Percentiles rank a stretch among this genome's conserved stretches.
Evolutionary conservation across 2,888 invertebrate genomes (phyloP).

Genomic region (Lymantria monacha): DNA sequence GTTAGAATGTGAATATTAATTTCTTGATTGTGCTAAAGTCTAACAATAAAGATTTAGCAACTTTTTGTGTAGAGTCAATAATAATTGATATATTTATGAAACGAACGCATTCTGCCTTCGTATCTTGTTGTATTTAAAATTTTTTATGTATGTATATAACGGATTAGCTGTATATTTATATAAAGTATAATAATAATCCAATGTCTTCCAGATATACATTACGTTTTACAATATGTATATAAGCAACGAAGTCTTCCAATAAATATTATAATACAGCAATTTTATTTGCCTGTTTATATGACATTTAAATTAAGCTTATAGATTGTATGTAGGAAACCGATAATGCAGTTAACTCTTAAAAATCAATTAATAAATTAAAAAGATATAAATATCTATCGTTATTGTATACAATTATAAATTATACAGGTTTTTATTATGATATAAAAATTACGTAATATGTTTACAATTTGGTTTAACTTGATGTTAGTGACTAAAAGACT

Average conservation of each 20-base stretch:
- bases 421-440: no score
- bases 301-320: constrained; percentile 32
- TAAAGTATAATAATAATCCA: constrained; percentile 35
- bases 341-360: not conserved
- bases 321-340: constrained; percentile 3
- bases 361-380: not conserved
- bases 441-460: no score
- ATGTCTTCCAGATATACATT: constrained; percentile 59
- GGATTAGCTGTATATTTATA: constrained; percentile 6
- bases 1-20: constrained; percentile 27
- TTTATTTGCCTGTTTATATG: constrained; percentile 27
- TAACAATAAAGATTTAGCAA: constrained; percentile 14
- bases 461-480: no score
- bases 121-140: constrained; percentile 15
- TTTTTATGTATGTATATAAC: constrained; percentile 28
- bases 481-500: no score
- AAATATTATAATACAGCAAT: constrained; percentile 16
- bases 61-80: constrained; percentile 21
- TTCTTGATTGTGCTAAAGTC: constrained; percentile 12
- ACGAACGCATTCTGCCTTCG: constrained; percentile 18
- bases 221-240: constrained; percentile 45
- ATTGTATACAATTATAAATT: no score
- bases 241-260: constrained; percentile 78
- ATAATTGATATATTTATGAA: constrained; percentile 1
- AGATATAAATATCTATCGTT: no score